Evolutionary conservation across 2,113 vertebrate species (phyloP).

Genomic region (Pterocles orientalis): DNA sequence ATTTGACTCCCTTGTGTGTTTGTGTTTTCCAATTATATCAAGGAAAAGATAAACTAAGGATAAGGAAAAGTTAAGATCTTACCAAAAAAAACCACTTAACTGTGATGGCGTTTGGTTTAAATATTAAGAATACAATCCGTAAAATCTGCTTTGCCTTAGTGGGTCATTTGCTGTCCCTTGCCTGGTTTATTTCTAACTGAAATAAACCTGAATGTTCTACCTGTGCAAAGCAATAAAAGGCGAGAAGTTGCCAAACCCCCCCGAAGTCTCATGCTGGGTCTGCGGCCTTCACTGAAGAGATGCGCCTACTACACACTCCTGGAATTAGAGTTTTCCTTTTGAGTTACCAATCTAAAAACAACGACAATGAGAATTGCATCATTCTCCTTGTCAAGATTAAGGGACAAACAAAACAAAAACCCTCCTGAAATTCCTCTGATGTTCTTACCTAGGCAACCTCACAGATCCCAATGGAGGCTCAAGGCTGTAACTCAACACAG

Average conservation of each 20-base stretch:
- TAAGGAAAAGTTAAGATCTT: background rate
- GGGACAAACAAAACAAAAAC: background rate
- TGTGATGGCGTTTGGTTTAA: background rate
- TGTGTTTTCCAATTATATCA: background rate
- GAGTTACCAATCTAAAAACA: background rate
- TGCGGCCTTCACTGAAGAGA: background rate
- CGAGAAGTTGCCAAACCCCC: background rate
- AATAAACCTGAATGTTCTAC: background rate
- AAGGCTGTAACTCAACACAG: constrained; percentile 29
- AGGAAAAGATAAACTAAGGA: background rate
- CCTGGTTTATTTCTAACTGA: background rate
- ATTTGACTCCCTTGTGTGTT: background rate
- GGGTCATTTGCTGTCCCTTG: background rate
- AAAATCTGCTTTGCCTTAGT: background rate
- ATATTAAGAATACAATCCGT: background rate
- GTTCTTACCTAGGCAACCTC: background rate
- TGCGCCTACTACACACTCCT: background rate
- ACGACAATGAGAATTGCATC: background rate
- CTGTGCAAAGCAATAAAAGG: background rate
- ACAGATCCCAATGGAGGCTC: background rate
- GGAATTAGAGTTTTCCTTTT: background rate
- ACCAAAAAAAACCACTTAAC: background rate
- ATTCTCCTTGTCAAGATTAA: background rate
- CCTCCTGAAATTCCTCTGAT: background rate
- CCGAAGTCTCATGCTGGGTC: accelerated